Percentiles rank a stretch among this genome's conserved stretches.
Evolutionary conservation across 23 tunicate species (phyloP).

Genomic region (Ciona savignyi): DNA sequence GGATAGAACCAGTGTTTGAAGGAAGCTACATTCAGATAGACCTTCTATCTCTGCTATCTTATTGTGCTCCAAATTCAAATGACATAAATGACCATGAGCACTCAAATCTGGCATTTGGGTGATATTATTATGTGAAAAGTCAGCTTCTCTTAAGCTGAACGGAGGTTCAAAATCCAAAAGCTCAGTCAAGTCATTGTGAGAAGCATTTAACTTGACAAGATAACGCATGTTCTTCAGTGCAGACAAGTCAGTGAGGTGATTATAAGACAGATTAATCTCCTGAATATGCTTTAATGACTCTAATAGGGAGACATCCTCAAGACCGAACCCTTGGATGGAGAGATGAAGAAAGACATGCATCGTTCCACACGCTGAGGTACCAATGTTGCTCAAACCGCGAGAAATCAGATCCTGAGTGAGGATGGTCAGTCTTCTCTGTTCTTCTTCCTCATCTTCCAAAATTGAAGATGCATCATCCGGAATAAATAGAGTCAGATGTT

Average conservation of each 20-base stretch:
- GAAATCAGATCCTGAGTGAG: slow-evolving; percentile 33
- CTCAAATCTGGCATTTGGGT: slow-evolving; percentile 36
- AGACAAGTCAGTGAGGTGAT: slow-evolving; percentile 48
- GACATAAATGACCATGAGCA: slow-evolving; percentile 14
- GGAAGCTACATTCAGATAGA: slow-evolving; percentile 41
- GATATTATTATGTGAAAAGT: slow-evolving; percentile 76
- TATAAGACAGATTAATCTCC: slow-evolving; percentile 69
- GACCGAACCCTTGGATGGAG: slow-evolving; percentile 36
- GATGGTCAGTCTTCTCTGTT: slow-evolving; percentile 2
- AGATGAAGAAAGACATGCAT: slow-evolving; percentile 52
- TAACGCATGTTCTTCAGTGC: slow-evolving; percentile 43
- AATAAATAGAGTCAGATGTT: slow-evolving; percentile 28
- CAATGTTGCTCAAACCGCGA: slow-evolving; percentile 38
- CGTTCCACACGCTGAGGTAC: slow-evolving; percentile 56
- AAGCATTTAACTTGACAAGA: slow-evolving; percentile 69
- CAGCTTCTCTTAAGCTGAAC: slow-evolving; percentile 38
- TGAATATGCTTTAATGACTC: slow-evolving; percentile 46
- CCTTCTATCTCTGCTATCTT: slow-evolving; percentile 40
- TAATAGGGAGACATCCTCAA: slow-evolving; percentile 44
- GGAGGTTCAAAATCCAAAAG: slow-evolving; percentile 67
- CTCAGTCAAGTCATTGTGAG: slow-evolving; percentile 55
- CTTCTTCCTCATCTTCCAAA: slow-evolving; percentile 36
- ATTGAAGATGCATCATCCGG: slow-evolving; percentile 85
- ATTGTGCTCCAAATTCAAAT: slow-evolving; percentile 57
- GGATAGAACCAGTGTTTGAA: slow-evolving; percentile 34